Conservation (phyloP, 2,888 invertebrate species). For the Biston stratarius region DNA sequence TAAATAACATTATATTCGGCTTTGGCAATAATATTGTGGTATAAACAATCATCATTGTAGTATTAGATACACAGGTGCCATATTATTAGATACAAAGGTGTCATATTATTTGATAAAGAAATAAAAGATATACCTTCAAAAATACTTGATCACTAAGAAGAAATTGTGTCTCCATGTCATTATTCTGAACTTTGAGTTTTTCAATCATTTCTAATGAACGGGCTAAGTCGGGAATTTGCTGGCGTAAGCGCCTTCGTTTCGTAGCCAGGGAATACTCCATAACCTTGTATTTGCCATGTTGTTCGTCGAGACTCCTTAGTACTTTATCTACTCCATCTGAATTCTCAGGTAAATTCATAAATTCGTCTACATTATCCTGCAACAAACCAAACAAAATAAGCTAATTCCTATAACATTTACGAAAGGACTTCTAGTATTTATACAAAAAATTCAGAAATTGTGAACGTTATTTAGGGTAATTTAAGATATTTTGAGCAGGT, state of each 20-base stretch:
- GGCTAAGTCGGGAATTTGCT: constrained; percentile 97
- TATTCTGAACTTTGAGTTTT: constrained; percentile 93
- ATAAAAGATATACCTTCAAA: constrained; percentile 78
- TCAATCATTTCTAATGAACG: constrained; percentile 96
- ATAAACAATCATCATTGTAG: too few species aligned
- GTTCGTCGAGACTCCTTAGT: constrained; percentile 94
- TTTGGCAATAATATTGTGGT: too few species aligned
- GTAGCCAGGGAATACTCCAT: constrained; percentile 97
- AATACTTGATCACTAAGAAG: constrained; percentile 97
- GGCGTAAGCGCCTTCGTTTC: constrained; percentile 94
- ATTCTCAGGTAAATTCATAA: constrained; percentile 94
- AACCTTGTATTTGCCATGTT: constrained; percentile 98
- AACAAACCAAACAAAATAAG: constrained; percentile 46
- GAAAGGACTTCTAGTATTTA: neutral
- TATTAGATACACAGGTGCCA: too few species aligned
- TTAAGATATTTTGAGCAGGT: constrained; percentile 24
- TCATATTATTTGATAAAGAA: too few species aligned
- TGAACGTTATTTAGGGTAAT: constrained; percentile 4
- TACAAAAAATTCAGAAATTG: neutral
- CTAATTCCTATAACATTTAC: constrained; percentile 3
- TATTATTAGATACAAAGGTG: too few species aligned
- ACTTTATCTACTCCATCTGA: constrained; percentile 94
- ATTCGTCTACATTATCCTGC: constrained; percentile 97
- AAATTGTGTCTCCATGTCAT: constrained; percentile 95
- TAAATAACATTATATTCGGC: too few species aligned